A percentile compares a stretch with the other conserved stretches of the same genome.
Conservation (phyloP, 2,888 invertebrate species). For the Tolmerus cingulatus region DNA sequence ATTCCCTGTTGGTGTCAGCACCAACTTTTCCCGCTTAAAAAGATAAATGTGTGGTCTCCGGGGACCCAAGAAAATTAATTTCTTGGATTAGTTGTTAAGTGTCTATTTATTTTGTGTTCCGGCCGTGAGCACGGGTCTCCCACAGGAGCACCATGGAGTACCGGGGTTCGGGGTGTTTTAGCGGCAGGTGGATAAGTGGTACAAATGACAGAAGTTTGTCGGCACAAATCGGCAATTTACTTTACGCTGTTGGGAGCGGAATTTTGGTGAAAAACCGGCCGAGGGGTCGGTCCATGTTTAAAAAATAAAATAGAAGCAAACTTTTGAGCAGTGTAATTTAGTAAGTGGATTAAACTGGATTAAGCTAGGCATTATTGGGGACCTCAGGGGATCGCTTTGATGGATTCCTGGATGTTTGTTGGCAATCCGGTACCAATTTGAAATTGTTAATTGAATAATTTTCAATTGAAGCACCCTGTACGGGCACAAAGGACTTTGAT, state of each 20-base stretch:
- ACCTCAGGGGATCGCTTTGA: constrained; percentile 42
- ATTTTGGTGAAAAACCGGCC: neutral
- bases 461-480: constrained; percentile 14
- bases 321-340: constrained; percentile 35
- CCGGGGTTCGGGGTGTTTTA: constrained; percentile 27
- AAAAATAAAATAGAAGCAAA: neutral
- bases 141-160: constrained; percentile 1
- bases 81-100: constrained; percentile 51
- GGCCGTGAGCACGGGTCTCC: constrained; percentile 39
- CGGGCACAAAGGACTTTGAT: neutral
- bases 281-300: neutral
- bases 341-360: constrained; percentile 49
- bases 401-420: constrained; percentile 29
- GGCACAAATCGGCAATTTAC: constrained; percentile 15
- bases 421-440: constrained; percentile 31
- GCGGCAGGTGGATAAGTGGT: constrained; percentile 49
- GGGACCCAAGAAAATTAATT: constrained; percentile 50
- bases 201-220: constrained; percentile 5
- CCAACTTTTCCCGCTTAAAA: constrained; percentile 37
- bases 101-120: constrained; percentile 49
- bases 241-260: neutral
- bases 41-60: constrained; percentile 49
- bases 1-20: neutral
- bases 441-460: constrained; percentile 43
- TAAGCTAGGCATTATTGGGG: constrained; percentile 46